Base-by-base conservation (phyloP, 2,888 invertebrate species). In the Cheilosia scutellata region DNA sequence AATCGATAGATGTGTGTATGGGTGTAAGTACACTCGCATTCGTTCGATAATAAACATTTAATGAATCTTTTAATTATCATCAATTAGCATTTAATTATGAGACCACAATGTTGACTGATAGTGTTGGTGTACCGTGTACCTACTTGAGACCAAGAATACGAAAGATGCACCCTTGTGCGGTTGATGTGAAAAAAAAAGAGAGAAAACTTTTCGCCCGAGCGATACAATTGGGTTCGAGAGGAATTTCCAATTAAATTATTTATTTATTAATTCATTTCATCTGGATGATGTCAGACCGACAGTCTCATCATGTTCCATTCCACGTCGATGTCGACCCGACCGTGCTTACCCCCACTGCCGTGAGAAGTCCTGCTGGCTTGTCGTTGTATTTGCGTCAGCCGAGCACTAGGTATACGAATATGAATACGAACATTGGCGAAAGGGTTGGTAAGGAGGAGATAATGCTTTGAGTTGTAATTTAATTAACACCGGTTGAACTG, bases 81-180 rank as follows among this genome's bases (percentile, higher is more conserved):
- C 86, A 82, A 82, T 82, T 86, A 86, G 86, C 71, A 72, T 82
- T 82, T 71, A 84, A 65, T 84, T 84, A 80, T 80, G 63, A 57
- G 80, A 83, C 77, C 77, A 40, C 71, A 77, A 58, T 51, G 70
- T 60, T 71, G 76, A 29, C 65, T 71, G 9, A 11, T n/a, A 33
- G 42, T 82, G 31, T 33, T 49, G 63, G 33, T 40, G 29, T 51
- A 13, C 7, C 3, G 9, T 33, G 9, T 33, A 6, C 33, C 33
- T 37, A 31, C 53, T 58, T 60, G 27, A 49, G 63, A 60, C 33
- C 7, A 16, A n/a, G 47, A 33, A 51, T 40, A n/a, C 44, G 44
- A 25, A 55, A 58, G 70, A 78, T 65, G 63, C 60, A 51, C 40
- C 55, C 47, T 62, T 65, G n/a, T 16, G 6, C 16, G 20, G 20